Base-by-base conservation (phyloP, 2,888 invertebrate species). In the Dryococelus australis region DNA sequence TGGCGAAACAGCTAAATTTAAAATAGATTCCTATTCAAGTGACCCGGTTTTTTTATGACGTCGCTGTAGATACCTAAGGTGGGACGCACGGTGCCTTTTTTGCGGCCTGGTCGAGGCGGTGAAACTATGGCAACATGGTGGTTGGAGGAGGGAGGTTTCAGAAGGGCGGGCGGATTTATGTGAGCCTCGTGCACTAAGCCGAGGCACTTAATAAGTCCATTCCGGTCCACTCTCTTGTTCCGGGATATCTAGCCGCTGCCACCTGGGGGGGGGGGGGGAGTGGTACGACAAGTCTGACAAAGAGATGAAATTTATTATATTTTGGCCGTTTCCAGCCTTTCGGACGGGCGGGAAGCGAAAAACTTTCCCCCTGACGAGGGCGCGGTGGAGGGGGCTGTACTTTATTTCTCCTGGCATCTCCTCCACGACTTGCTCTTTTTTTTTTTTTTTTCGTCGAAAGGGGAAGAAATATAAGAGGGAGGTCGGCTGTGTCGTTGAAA, bases 231-330 rank as follows among this genome's bases (percentile, higher is more conserved):
- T 65, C 65, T n/a, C 65, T 65, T 65, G 65, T 65, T 24, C 65
- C 65, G 65, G 65, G 65, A 65, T 65, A 65, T 65, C 65, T 65
- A n/a, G n/a, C 65, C 65, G 16, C 24, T 47, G 47, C 47, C 5
- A 16, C 2, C 47, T 47, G 47, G 47, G 9, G 47, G 47, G 9
- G 12, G 47, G 6, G 12, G 47, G 65, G 65, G 24, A 3, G 20
- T 24, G 24, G 24, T 0, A 20, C 13, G 51, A 65, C 65, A n/a
- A 65, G 65, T 8, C 65, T 65, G 65, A 65, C 65, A 65, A 65
- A 65, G 65, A 65, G 65, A 65, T 65, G 65, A 65, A 65, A 65
- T 65, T 65, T 65, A 65, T 65, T 65, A 65, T 65, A 65, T 65
- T 65, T 65, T 65, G 1, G 65, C 65, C 24, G 65, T 65, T 65